phyloP scores from a whole-genome alignment of 2,113 vertebrate genomes.

The Chelonoidis abingdonii region DNA sequence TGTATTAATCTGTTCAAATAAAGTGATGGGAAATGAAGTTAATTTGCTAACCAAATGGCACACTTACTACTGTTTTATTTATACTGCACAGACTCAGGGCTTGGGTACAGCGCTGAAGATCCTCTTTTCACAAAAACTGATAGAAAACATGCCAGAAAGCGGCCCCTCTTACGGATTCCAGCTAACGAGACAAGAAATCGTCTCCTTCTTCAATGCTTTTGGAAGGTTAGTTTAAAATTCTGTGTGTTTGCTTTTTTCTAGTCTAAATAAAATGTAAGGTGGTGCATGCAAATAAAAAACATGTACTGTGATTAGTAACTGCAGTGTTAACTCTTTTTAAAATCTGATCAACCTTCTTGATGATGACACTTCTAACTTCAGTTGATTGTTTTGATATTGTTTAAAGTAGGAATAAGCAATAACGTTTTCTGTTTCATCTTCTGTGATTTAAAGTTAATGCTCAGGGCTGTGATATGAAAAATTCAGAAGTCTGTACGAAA shows the following conservation, averaged over 20 bases:
- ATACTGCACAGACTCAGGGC: slow-evolving; percentile 87
- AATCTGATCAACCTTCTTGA: fast-evolving
- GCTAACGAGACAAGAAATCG: slow-evolving; percentile 92
- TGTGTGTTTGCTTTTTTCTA: fast-evolving
- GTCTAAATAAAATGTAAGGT: not conserved
- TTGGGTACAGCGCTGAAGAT: slow-evolving; percentile 93
- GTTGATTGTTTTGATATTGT: fast-evolving
- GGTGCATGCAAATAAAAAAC: not conserved
- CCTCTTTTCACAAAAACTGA: slow-evolving; percentile 91
- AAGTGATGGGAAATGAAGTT: not conserved
- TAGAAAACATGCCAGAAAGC: slow-evolving; percentile 85
- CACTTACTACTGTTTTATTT: not conserved
- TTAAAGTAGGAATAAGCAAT: not conserved
- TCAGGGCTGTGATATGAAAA: not conserved
- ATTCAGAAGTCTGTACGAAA: not conserved
- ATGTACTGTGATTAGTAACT: fast-evolving
- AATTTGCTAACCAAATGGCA: not conserved
- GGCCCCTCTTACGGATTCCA: slow-evolving; percentile 85
- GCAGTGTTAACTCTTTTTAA: not conserved
- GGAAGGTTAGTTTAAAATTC: slow-evolving; percentile 83
- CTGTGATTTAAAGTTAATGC: not conserved
- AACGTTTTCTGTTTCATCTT: not conserved
- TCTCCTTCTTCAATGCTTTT: slow-evolving; percentile 93
- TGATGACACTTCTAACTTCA: not conserved
- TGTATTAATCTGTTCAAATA: not conserved